These are phyloP conservation scores for Kradibia gibbosae DNA, from an alignment of 1,140 invertebrate species.

Conservation along the genomic window DNA sequence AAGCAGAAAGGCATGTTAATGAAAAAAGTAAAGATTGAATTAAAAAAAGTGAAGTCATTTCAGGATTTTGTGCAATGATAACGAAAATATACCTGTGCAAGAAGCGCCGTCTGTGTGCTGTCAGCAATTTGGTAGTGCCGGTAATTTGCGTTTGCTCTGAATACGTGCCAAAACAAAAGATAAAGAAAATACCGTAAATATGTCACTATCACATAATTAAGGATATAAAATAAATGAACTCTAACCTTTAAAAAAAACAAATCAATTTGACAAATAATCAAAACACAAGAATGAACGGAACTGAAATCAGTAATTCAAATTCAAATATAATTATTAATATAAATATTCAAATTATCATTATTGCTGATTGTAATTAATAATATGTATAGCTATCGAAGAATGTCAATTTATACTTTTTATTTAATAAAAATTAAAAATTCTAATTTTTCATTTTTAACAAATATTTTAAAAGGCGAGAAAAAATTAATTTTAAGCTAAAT, in stretches of 20 bases:
- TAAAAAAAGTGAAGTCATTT: conserved; percentile 29
- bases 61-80: conserved; percentile 56
- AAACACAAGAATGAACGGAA: conserved; percentile 44
- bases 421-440: too few relatives aligned
- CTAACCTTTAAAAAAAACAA: background rate
- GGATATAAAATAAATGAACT: background rate
- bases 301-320: too few relatives aligned
- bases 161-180: conserved; percentile 70
- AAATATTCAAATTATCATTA: too few relatives aligned
- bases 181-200: conserved; percentile 69
- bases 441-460: too few relatives aligned
- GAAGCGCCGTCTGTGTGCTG: conserved; percentile 72
- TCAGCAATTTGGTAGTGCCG: conserved; percentile 72
- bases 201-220: conserved; percentile 58
- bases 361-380: too few relatives aligned
- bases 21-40: conserved; percentile 44
- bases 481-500: too few relatives aligned
- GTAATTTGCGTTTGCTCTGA: conserved; percentile 73
- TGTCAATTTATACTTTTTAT: too few relatives aligned
- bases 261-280: conserved; percentile 38
- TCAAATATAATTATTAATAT: too few relatives aligned
- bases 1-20: too few relatives aligned
- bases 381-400: too few relatives aligned
- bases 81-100: conserved; percentile 71
- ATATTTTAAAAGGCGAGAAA: too few relatives aligned